Evolutionary conservation across 2,888 invertebrate species (phyloP).

Genomic region (Gastrophysa polygoni): DNA sequence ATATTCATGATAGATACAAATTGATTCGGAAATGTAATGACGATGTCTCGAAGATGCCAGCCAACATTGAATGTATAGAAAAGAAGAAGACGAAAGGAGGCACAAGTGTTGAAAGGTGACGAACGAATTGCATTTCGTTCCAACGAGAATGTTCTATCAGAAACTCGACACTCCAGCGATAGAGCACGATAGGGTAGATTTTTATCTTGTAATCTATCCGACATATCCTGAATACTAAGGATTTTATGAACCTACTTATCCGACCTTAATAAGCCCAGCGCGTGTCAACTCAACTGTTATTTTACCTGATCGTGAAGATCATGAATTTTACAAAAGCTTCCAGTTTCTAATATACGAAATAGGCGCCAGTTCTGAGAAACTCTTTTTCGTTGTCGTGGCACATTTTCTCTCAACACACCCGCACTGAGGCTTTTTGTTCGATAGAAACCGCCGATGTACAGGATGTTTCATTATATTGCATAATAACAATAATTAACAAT

Average conservation of each 20-base stretch:
- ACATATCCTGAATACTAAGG: constrained; percentile 33
- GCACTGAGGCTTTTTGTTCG: not conserved
- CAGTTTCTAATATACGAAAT: not conserved
- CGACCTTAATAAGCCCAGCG: constrained; percentile 34
- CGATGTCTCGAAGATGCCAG: too few relatives aligned
- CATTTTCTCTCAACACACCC: not conserved
- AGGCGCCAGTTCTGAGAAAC: not conserved
- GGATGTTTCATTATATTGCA: too few relatives aligned
- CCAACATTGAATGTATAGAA: not conserved
- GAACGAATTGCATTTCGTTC: not conserved
- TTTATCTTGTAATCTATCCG: constrained; percentile 36
- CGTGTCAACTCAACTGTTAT: constrained; percentile 34
- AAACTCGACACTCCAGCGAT: constrained; percentile 21
- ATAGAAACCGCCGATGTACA: not conserved
- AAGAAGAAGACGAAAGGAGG: constrained; percentile 3
- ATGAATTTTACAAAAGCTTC: not conserved
- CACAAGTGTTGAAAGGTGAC: not conserved
- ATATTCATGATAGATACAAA: too few relatives aligned
- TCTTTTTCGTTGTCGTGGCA: not conserved
- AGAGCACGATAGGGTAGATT: constrained; percentile 27
- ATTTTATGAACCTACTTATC: constrained; percentile 34
- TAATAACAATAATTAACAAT: too few relatives aligned
- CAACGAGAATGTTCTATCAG: not conserved
- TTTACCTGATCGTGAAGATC: not conserved
- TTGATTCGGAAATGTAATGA: too few relatives aligned